A percentile compares a stretch with the other conserved stretches of the same genome.
Evolutionary conservation across 2,888 invertebrate species (phyloP).

Genomic region (Cyclophora albipunctata): DNA sequence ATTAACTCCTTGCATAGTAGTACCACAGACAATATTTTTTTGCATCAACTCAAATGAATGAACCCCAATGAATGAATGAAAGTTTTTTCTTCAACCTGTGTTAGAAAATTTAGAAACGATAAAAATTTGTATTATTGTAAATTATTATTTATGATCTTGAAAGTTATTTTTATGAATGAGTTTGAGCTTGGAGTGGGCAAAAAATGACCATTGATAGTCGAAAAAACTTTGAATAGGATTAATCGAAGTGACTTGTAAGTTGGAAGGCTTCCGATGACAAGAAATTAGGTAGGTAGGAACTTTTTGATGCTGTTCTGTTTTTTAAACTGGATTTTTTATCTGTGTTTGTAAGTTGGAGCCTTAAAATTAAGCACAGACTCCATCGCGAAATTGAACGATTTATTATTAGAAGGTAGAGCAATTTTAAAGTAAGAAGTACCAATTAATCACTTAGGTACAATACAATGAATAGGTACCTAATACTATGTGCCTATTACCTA

Average conservation of each 20-base stretch:
- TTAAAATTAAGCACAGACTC: too few relatives aligned
- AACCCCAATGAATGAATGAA: slow-evolving; percentile 51
- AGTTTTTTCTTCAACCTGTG: slow-evolving; percentile 52
- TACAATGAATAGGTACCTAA: too few relatives aligned
- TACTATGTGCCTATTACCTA: too few relatives aligned
- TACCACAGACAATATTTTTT: slow-evolving; percentile 31
- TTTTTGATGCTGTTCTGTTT: too few relatives aligned
- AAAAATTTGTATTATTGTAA: slow-evolving; percentile 68
- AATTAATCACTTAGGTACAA: too few relatives aligned
- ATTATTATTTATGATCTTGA: slow-evolving; percentile 59
- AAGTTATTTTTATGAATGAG: slow-evolving; percentile 30
- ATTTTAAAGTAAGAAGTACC: too few relatives aligned
- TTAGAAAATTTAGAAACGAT: slow-evolving; percentile 44
- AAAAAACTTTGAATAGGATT: slow-evolving; percentile 28
- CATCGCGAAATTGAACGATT: too few relatives aligned
- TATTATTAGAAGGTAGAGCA: too few relatives aligned
- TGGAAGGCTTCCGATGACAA: background rate
- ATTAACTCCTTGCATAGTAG: slow-evolving; percentile 37
- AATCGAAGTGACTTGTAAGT: slow-evolving; percentile 12
- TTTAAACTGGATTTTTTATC: too few relatives aligned
- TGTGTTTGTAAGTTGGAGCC: too few relatives aligned
- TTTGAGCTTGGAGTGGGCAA: slow-evolving; percentile 12
- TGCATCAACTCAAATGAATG: slow-evolving; percentile 35
- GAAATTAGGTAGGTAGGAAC: background rate
- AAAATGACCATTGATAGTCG: slow-evolving; percentile 24